These are phyloP conservation scores for Sarcophaga caerulescens DNA, from an alignment of 2,888 invertebrate genomes.

Conservation along the genomic window DNA sequence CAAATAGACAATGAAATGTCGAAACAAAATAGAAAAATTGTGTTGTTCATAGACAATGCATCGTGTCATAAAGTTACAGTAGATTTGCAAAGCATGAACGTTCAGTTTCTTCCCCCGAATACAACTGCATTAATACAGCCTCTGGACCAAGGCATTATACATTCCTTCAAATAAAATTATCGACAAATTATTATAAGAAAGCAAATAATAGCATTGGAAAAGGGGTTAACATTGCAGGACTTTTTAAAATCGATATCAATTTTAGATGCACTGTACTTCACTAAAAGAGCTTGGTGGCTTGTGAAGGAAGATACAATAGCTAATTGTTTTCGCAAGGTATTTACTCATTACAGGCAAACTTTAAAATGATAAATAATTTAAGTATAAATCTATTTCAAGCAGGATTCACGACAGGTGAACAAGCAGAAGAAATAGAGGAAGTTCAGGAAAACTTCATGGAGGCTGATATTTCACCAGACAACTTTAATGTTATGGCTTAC, in stretches of 20 bases:
- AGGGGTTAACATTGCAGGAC: slow-evolving; percentile 44
- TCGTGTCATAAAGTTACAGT: slow-evolving; percentile 57
- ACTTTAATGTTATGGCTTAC: slow-evolving; percentile 1
- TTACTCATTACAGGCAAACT: not conserved
- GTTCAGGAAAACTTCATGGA: not conserved
- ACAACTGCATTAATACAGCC: slow-evolving; percentile 60
- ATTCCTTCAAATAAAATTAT: slow-evolving; percentile 57
- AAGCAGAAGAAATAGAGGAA: not conserved
- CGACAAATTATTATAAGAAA: slow-evolving; percentile 55
- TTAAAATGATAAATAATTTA: not conserved
- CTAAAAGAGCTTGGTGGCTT: slow-evolving; percentile 53
- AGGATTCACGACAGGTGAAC: not conserved
- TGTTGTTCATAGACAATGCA: slow-evolving; percentile 53
- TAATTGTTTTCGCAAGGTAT: slow-evolving; percentile 62
- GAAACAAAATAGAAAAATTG: slow-evolving; percentile 42
- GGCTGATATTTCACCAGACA: not conserved
- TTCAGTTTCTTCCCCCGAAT: slow-evolving; percentile 61
- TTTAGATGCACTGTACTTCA: slow-evolving; percentile 44
- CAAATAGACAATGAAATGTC: slow-evolving; percentile 55
- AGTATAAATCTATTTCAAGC: not conserved
- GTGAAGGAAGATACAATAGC: slow-evolving; percentile 45
- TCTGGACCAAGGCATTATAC: slow-evolving; percentile 63
- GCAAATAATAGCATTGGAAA: slow-evolving; percentile 55
- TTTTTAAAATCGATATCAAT: slow-evolving; percentile 55
- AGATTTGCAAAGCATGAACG: slow-evolving; percentile 56